Evolutionary conservation across 2,113 vertebrate genomes (phyloP).

Genomic region (Cervus canadensis): DNA sequence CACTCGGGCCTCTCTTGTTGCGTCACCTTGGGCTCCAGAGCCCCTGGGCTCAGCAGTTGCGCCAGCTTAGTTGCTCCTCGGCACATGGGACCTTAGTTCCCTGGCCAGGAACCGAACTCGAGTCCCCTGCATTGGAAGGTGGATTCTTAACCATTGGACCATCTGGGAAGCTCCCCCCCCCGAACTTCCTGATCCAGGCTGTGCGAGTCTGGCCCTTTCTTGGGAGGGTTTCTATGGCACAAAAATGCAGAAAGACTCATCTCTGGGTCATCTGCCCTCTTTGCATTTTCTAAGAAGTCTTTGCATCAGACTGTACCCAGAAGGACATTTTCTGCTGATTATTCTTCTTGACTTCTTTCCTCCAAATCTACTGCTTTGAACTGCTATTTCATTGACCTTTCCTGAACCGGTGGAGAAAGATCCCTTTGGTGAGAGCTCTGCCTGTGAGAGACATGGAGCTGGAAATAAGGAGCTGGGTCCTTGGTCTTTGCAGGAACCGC

Average conservation of each 20-base stretch:
- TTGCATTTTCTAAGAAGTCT: not conserved
- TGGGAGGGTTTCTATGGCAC: accelerated
- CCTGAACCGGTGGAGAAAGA: not conserved
- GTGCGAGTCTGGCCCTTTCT: not conserved
- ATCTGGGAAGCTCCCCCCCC: not conserved
- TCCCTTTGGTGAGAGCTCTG: not conserved
- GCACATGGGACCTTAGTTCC: not conserved
- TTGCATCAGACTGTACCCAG: too few species aligned
- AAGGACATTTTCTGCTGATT: too few species aligned
- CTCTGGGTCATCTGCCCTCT: not conserved
- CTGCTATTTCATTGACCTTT: not conserved
- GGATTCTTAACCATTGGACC: not conserved
- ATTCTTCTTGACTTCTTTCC: not conserved
- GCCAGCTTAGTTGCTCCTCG: not conserved
- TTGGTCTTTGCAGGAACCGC: accelerated
- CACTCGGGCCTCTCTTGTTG: not conserved
- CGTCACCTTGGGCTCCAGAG: not conserved
- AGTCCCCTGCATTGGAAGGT: not conserved
- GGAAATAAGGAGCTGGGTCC: not conserved
- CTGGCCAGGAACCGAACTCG: not conserved
- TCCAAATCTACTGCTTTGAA: not conserved
- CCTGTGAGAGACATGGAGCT: not conserved
- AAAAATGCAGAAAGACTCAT: accelerated
- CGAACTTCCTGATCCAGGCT: accelerated
- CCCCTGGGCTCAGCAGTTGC: not conserved